Conservation (phyloP, 2,113 vertebrate species). For the Myotis lucifugus region DNA sequence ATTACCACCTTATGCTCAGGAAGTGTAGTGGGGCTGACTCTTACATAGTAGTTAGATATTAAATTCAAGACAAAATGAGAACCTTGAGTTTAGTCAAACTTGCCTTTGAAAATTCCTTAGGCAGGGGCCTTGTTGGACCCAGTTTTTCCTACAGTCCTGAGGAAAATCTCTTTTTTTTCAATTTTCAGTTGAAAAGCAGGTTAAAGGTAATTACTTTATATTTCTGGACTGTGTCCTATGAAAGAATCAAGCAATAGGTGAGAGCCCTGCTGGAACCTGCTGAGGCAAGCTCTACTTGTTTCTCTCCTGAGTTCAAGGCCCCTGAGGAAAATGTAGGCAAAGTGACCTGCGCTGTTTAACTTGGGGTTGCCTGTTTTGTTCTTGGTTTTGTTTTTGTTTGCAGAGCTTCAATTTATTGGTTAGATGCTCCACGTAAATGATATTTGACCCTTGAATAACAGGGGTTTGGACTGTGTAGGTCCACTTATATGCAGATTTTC, state of each 20-base stretch:
- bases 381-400: neutral
- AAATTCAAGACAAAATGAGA: conserved; percentile 19
- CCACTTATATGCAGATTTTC: neutral
- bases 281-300: neutral
- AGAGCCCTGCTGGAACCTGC: neutral
- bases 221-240: neutral
- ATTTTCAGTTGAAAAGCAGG: neutral
- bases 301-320: neutral
- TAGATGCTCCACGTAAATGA: neutral
- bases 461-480: neutral
- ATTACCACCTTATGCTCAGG: neutral
- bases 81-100: neutral
- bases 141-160: neutral
- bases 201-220: neutral
- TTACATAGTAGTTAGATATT: neutral
- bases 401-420: conserved; percentile 14
- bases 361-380: neutral
- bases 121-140: neutral
- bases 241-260: neutral
- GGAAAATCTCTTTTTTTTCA: neutral
- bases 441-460: neutral
- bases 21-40: neutral
- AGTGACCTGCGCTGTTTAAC: neutral
- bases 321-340: neutral
- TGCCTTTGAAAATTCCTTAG: conserved; percentile 11